Conservation (phyloP, 1,140 invertebrate genomes). For the Drosophila cardini region DNA sequence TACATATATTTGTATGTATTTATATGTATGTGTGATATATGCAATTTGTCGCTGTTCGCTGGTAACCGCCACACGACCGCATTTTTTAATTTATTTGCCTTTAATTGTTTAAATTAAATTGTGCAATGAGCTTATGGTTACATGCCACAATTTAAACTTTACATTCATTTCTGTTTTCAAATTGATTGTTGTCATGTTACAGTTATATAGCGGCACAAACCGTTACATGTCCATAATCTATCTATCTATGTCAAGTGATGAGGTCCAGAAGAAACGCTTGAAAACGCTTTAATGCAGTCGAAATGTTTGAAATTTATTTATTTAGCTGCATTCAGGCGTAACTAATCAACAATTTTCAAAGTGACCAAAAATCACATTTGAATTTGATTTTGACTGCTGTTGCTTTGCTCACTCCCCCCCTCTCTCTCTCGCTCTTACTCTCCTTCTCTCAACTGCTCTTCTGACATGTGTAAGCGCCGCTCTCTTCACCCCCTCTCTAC, state of each 20-base stretch:
- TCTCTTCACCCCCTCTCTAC: too few relatives aligned
- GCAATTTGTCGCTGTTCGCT: conserved; percentile 66
- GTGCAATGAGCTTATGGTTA: conserved; percentile 52
- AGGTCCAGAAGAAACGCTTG: conserved; percentile 5
- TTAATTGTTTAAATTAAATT: conserved; percentile 79
- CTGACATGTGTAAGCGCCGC: conserved; percentile 49
- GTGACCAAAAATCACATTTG: conserved; percentile 81
- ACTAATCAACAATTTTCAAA: conserved; percentile 82
- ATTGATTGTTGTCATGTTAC: conserved; percentile 46
- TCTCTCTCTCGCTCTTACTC: neutral
- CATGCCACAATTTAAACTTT: conserved; percentile 38
- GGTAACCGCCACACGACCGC: conserved; percentile 55
- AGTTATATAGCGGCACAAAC: conserved; percentile 1
- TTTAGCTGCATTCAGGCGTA: conserved; percentile 70
- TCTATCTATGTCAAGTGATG: conserved; percentile 43
- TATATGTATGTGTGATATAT: conserved; percentile 23
- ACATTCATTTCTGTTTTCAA: conserved; percentile 6
- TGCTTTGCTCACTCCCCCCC: too few relatives aligned
- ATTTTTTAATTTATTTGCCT: conserved; percentile 79
- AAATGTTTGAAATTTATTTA: conserved; percentile 37
- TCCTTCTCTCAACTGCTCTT: conserved; percentile 26
- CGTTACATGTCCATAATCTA: conserved; percentile 19
- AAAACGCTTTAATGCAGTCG: conserved; percentile 61
- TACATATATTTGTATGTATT: conserved; percentile 1
- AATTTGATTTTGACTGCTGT: conserved; percentile 53